phyloP scores from a whole-genome alignment of 2,113 vertebrate species.

The Anhinga rufa region DNA sequence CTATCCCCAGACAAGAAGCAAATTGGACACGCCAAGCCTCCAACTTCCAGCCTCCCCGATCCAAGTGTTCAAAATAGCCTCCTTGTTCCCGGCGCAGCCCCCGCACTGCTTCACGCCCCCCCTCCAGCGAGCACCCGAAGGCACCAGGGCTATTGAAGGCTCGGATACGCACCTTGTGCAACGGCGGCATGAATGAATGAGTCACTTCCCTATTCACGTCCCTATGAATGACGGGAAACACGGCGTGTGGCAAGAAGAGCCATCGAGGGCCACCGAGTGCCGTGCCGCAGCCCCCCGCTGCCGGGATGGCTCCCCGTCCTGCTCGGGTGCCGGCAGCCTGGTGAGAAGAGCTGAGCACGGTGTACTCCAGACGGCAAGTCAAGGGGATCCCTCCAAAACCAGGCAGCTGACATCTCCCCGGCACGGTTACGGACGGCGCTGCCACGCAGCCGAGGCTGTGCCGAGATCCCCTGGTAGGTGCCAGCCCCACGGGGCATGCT shows the following conservation, averaged over 20 bases:
- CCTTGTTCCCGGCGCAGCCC: neutral
- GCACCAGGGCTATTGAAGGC: neutral
- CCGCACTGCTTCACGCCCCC: neutral
- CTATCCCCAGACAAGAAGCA: rapidly evolving
- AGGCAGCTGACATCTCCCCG: neutral
- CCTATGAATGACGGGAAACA: rapidly evolving
- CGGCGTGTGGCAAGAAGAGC: too few relatives aligned
- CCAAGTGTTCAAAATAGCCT: neutral
- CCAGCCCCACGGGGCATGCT: neutral
- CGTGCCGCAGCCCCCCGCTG: rapidly evolving
- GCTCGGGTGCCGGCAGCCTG: rapidly evolving
- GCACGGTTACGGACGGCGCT: neutral
- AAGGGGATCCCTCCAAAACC: neutral
- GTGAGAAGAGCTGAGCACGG: neutral
- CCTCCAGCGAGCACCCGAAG: neutral
- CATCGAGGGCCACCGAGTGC: rapidly evolving
- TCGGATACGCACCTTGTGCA: neutral
- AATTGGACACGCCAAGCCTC: rapidly evolving
- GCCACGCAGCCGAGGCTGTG: rapidly evolving
- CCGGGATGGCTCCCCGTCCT: too few relatives aligned
- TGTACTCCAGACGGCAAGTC: too few relatives aligned
- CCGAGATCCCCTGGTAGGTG: neutral
- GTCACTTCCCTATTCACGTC: neutral
- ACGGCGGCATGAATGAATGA: neutral
- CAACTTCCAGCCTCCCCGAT: neutral